Evolutionary conservation across 2,797 vertebrate genomes (phyloP).

Genomic region (Natrix natrix): DNA sequence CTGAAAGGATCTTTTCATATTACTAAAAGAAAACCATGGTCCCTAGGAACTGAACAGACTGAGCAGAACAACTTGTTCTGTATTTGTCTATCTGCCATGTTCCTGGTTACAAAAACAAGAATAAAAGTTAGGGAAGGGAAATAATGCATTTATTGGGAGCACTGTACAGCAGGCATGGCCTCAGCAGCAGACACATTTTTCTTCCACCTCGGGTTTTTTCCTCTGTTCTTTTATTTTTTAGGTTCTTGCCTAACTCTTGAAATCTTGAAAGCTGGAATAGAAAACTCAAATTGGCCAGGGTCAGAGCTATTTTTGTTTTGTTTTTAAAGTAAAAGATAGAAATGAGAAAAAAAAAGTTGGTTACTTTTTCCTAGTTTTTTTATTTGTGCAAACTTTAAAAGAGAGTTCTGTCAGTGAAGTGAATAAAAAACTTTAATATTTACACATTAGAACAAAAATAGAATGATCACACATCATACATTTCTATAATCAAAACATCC

Average conservation of each 20-base stretch:
- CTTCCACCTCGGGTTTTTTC: not conserved
- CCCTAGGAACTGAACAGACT: not conserved
- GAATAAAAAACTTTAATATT: not conserved
- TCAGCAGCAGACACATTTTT: not conserved
- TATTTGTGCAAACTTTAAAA: not conserved
- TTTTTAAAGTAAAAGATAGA: not conserved
- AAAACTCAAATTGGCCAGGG: not conserved
- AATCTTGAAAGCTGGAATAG: not conserved
- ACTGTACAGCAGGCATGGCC: not conserved
- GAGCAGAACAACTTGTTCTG: constrained; percentile 13
- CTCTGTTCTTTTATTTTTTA: not conserved
- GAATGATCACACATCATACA: not conserved
- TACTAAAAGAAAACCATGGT: not conserved
- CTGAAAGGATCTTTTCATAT: constrained; percentile 5
- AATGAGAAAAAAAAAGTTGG: not conserved
- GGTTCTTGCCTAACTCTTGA: not conserved
- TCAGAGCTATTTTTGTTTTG: not conserved
- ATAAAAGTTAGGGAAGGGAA: not conserved
- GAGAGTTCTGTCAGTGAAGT: not conserved
- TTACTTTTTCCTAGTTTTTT: not conserved
- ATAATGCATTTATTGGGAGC: constrained; percentile 11
- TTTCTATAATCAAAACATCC: not conserved
- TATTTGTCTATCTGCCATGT: not conserved
- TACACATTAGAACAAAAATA: not conserved
- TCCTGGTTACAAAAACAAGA: not conserved